A percentile compares a stretch with the other conserved stretches of the same genome.
Conservation (phyloP, 1,140 invertebrate genomes). For the Pinna nobilis region DNA sequence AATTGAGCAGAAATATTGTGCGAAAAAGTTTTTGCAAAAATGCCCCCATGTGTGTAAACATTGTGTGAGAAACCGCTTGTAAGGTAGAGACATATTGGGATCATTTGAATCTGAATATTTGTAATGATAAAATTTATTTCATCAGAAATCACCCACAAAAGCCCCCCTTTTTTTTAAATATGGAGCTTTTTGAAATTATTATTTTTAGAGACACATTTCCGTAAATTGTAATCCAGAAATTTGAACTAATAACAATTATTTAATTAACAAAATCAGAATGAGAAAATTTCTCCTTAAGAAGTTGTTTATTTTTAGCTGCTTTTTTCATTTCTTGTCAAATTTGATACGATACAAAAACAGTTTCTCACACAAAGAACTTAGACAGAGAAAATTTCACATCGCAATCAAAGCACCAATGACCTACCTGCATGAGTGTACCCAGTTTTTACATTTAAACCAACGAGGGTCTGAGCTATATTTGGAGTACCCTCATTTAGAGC, state of each 20-base stretch:
- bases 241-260: too few relatives aligned
- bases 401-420: constrained; percentile 23
- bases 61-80: neutral
- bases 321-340: neutral
- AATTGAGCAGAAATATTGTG: too few relatives aligned
- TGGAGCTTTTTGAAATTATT: too few relatives aligned
- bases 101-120: neutral
- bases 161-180: too few relatives aligned
- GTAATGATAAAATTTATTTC: too few relatives aligned
- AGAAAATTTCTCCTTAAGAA: too few relatives aligned
- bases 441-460: constrained; percentile 48
- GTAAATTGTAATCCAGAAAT: too few relatives aligned
- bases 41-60: neutral
- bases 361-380: neutral
- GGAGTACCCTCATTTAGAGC: constrained; percentile 51
- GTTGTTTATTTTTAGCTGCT: too few relatives aligned
- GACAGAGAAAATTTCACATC: neutral
- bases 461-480: constrained; percentile 52
- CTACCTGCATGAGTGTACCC: constrained; percentile 61
- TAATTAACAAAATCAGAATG: too few relatives aligned
- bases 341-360: neutral
- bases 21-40: neutral
- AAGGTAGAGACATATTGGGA: neutral
- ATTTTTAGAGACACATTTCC: too few relatives aligned
- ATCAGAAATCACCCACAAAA: too few relatives aligned